Base-by-base conservation (phyloP, 1,140 invertebrate species). In the Zaprionus gabonicus region DNA sequence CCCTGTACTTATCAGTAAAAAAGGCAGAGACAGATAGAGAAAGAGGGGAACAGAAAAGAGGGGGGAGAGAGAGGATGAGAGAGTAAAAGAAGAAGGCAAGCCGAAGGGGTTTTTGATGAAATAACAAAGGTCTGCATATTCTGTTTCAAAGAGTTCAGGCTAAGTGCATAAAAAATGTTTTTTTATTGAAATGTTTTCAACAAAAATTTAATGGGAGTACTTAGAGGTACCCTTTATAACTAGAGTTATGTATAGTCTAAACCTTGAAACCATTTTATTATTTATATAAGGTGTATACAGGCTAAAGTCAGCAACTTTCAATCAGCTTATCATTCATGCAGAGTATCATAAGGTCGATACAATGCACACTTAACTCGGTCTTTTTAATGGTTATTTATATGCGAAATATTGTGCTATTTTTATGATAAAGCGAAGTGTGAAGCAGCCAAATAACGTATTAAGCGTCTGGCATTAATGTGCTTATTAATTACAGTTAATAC, bases 401-500 rank as follows among this genome's bases (percentile, higher is more conserved):
- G 65, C 59, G 46, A 41, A 34, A 69, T 73, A 69, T 79, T 79
- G 66, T 64, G 56, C 27, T 69, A 67, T 80, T 80, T 80, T 70
- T 74, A 78, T 78, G 75, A 78, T 41, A 78, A 80, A 80, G 63
- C 56, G 56, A 17, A n/a, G 49, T 9, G 23, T 62, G 57, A 63
- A 64, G 34, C 25, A 68, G 64, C 38, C 64, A 56, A 71, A 72
- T 75, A 58, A 72, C 58, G 58, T 49, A 72, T 57, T 72, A 44
- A 66, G 34, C 20, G 58, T 64, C 44, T 58, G 63, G 64, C 60
- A 77, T 68, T 73, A 77, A 77, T 80, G 60, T 73, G 55, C 74
- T 68, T 77, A 80, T 80, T 80, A 73, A 80, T 80, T 77, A 59
- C 69, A 27, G 31, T 78, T 78, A 64, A 77, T 64, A 36, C 49